Base-by-base conservation (phyloP, 2,113 vertebrate genomes). In the Clinocottus analis region DNA sequence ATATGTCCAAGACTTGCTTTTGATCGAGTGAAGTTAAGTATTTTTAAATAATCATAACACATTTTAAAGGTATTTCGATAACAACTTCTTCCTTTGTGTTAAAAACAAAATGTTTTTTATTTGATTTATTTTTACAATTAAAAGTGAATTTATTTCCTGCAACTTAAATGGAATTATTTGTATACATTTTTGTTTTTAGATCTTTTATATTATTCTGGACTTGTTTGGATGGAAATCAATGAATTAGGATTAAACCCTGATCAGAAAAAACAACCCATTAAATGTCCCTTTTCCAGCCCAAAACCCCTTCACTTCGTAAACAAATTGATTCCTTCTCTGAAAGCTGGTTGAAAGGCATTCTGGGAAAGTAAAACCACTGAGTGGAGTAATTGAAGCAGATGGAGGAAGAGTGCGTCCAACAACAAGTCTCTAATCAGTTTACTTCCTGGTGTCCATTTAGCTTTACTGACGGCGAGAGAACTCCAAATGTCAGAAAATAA, bases 331-430 rank as follows among this genome's bases (percentile, higher is more conserved):
- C 37, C 7, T 31, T 49, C 37, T 47, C 56, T 49, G 49, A 63
- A 27, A 37, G n/a, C 5, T 13, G 19, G 35, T 13, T 72, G 70
- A 70, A 62, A 53, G 13, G 66, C 66, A 69, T 79, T 74, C 49
- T 70, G 58, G 64, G 70, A 64, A 75, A 31, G 47, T 33, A 41
- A 73, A n/a, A 33, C 5, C 81, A 35, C 53, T 63, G 49, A 69
- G 49, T 7, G 31, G 16, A 37, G 58, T 33, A 63, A 74, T 74
- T 43, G 70, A 69, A 39, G 68, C 55, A 55, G 55, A 66, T 14
- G 55, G 29, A 25, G 29, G 25, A 21, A 59, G 63, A 37, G 49
- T 3, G 37, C 51, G 41, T 55, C 61, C 45, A 55, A 31, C 55
- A 31, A 47, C n/a, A 31, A 3, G 53, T 67, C 62, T 73, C 19